Evolutionary conservation across 2,888 invertebrate species (phyloP), one percentile per base, ranked within the genome.

Genomic region (Hybos culiciformis): DNA sequence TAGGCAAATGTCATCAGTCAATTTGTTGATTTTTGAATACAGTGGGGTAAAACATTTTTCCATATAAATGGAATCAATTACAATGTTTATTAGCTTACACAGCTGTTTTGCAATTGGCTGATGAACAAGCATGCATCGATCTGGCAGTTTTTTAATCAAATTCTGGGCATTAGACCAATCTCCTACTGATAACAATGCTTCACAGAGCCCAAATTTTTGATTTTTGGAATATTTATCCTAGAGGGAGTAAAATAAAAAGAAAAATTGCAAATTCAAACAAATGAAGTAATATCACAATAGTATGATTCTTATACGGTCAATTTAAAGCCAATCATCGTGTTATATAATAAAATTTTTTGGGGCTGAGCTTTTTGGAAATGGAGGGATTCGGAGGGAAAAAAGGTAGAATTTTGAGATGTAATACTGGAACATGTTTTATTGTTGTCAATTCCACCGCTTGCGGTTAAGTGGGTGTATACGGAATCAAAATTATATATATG

Each of bases 141-240:
- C 79, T 0, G 97, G 97, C 47, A 97, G 70, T 42, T 83, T 75
- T 52, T 80, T 80, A 21, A 88, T 78, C 45, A 98, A 70, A 50
- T 74, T 72, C 47, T 80, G 75, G 4, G 91, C 91, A 56, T 83
- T 83, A 15, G 78, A 74, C 96, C 96, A 97, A 54, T 90, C 91
- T 2, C 90, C 93, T 50, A 92, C 78, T 49, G 78, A 76, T 8
- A 97, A 62, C 38, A 96, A 67, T 0, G 93, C 91, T 61, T 92
- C 88, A 55, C 90, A 83, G 19, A 98, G 71, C 20, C 92, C 88
- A 54, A 94, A 77, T 68, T 97, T 97, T 66, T 98, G 96, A 70
- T 98, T 97, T 51, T 63, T 51, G 51, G 59, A 51, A 45, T 60
- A 64, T 44, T 61, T 63, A 20, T 63, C 63, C 56, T 61, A 21